Evolutionary conservation across 2,113 vertebrate genomes (phyloP).

Genomic region (Pholis gunnellus): DNA sequence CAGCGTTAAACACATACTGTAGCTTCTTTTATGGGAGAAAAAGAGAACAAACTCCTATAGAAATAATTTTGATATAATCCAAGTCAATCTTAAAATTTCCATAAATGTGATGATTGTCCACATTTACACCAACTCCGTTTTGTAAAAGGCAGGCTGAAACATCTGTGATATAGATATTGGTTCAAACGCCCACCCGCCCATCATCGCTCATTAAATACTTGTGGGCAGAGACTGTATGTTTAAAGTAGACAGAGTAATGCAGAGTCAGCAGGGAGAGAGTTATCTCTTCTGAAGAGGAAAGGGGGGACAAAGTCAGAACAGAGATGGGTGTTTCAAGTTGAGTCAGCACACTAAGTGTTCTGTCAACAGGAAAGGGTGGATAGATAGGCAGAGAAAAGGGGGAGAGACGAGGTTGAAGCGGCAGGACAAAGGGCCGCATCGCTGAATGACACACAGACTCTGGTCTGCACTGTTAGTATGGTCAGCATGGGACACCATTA

Average conservation of each 20-base stretch:
- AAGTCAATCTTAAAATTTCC: not conserved
- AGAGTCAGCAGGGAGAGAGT: slow-evolving; percentile 49
- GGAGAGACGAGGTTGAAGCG: slow-evolving; percentile 4
- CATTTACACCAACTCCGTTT: not conserved
- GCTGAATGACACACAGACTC: not conserved
- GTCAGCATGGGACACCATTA: slow-evolving; percentile 45
- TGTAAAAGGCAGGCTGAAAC: not conserved
- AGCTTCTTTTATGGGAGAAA: not conserved
- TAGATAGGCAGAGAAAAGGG: slow-evolving; percentile 29
- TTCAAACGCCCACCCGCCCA: not conserved
- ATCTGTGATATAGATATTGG: not conserved
- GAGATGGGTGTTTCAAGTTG: slow-evolving; percentile 26
- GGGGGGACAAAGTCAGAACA: slow-evolving; percentile 2
- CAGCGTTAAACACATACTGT: too few species aligned
- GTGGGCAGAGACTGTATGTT: slow-evolving; percentile 31
- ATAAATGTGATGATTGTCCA: not conserved
- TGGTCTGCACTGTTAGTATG: not conserved
- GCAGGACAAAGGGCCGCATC: slow-evolving; percentile 25
- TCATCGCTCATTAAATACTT: not conserved
- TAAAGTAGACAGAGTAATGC: slow-evolving; percentile 25
- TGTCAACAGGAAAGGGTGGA: slow-evolving; percentile 53
- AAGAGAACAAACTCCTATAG: not conserved
- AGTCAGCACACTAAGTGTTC: slow-evolving; percentile 49
- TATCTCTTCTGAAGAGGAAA: slow-evolving; percentile 47
- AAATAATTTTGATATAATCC: not conserved